These are phyloP conservation scores for Cataglyphis cursor DNA, from an alignment of 2,888 invertebrate genomes.

Conservation along the genomic window DNA sequence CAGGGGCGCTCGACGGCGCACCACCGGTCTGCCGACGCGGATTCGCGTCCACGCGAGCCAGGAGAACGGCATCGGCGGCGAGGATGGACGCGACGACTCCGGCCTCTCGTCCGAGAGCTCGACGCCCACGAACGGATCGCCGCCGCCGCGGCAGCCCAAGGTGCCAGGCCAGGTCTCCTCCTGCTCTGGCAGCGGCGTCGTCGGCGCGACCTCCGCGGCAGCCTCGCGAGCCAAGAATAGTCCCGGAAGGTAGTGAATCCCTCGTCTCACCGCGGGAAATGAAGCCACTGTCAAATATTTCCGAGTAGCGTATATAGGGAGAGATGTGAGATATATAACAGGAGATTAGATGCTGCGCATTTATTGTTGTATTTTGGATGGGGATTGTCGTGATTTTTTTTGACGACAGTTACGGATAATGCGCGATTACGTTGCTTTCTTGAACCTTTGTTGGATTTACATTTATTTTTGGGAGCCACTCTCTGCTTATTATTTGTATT, in stretches of 20 bases:
- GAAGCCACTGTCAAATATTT: conserved; percentile 12
- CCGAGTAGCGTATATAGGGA: conserved; percentile 12
- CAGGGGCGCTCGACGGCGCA: conserved; percentile 79
- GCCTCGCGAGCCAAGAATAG: conserved; percentile 77
- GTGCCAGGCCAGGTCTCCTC: conserved; percentile 16
- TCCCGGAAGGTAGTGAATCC: conserved; percentile 76
- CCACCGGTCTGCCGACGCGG: conserved; percentile 67
- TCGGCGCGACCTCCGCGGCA: conserved; percentile 57
- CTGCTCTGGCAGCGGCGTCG: neutral
- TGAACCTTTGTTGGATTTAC: neutral
- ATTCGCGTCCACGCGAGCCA: conserved; percentile 32
- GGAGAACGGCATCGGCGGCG: conserved; percentile 63
- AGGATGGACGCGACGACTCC: conserved; percentile 84
- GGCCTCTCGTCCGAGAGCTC: conserved; percentile 85
- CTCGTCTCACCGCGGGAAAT: neutral
- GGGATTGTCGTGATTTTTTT: conserved; percentile 7
- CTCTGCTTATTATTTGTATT: neutral
- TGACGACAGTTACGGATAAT: conserved; percentile 21
- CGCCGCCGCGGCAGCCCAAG: conserved; percentile 80
- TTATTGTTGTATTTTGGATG: neutral
- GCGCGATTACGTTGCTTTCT: conserved; percentile 7
- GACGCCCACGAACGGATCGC: conserved; percentile 84
- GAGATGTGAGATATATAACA: conserved; percentile 13
- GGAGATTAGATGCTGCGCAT: conserved; percentile 1
- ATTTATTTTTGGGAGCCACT: neutral